phyloP scores from a whole-genome alignment of 1,140 invertebrate genomes.

The Muscidifurax raptorellus region DNA sequence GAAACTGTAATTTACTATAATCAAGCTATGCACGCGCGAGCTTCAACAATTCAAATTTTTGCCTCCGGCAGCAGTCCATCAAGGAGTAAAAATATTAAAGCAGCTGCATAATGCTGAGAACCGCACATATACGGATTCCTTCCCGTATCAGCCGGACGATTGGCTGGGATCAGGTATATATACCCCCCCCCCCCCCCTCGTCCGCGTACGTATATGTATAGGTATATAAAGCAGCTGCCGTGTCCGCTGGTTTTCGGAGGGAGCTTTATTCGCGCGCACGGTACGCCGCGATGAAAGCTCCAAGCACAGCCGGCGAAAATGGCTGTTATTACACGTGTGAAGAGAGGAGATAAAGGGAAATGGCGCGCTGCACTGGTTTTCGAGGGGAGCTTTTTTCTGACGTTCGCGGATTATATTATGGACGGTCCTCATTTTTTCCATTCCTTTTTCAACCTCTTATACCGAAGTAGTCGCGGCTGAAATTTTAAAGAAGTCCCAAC shows the following conservation, averaged over 20 bases:
- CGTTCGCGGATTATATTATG: too few relatives aligned
- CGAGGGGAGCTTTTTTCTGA: neutral
- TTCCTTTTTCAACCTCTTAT: too few relatives aligned
- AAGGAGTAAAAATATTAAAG: slow-evolving; percentile 7
- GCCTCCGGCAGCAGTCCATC: neutral
- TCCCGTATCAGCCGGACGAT: too few relatives aligned
- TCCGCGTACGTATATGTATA: neutral
- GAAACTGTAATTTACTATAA: neutral
- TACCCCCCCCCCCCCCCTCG: too few relatives aligned
- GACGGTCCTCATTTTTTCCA: neutral
- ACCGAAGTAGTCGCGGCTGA: too few relatives aligned
- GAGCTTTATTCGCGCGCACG: neutral
- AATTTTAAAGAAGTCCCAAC: too few relatives aligned
- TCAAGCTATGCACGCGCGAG: too few relatives aligned
- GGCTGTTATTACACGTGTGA: neutral
- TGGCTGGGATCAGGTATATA: slow-evolving; percentile 2
- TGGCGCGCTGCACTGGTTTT: neutral
- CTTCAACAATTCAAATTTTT: neutral
- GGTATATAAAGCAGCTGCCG: neutral
- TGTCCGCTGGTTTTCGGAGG: neutral
- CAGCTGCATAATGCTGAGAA: neutral
- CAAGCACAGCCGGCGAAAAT: neutral
- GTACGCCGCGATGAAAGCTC: neutral
- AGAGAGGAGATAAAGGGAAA: neutral
- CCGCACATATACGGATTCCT: too few relatives aligned